Evolutionary conservation across 2,113 vertebrate species (phyloP).

Genomic region (Pterocles gutturalis): DNA sequence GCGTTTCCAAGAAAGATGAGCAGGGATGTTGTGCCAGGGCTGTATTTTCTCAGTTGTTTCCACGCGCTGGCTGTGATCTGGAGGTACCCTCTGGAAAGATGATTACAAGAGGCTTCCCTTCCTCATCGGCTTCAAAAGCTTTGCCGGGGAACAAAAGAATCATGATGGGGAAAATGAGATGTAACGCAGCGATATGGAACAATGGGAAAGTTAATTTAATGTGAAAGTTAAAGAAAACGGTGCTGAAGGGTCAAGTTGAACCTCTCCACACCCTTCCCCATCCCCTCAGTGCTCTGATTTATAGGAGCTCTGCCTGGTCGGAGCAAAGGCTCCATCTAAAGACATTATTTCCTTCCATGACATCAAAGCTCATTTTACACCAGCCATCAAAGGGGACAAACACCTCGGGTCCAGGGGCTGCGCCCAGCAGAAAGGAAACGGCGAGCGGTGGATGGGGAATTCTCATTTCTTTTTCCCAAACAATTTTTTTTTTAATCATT

Average conservation of each 20-base stretch:
- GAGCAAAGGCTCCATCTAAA: not conserved
- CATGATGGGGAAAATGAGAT: not conserved
- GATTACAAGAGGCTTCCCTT: constrained; percentile 3
- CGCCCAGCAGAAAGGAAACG: not conserved
- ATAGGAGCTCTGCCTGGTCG: not conserved
- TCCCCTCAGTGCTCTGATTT: not conserved
- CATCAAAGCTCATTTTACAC: constrained; percentile 49
- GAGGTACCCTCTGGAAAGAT: not conserved
- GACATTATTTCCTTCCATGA: constrained; percentile 4
- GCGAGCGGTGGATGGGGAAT: not conserved
- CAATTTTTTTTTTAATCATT: not conserved
- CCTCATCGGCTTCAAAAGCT: constrained; percentile 33
- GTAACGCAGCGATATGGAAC: not conserved
- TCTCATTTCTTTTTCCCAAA: not conserved
- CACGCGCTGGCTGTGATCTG: not conserved
- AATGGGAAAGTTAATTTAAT: not conserved
- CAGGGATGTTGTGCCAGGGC: not conserved
- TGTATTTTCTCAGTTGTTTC: not conserved
- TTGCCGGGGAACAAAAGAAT: not conserved
- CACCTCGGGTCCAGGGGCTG: not conserved
- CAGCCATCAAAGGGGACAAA: not conserved
- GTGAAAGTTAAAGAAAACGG: not conserved
- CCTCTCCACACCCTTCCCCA: constrained; percentile 51
- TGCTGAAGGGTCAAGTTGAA: not conserved
- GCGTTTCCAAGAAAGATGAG: not conserved